Evolutionary conservation across 1,140 invertebrate genomes (phyloP), one percentile per base, ranked within the genome.

Genomic region (Trachymyrmex septentrionalis): DNA sequence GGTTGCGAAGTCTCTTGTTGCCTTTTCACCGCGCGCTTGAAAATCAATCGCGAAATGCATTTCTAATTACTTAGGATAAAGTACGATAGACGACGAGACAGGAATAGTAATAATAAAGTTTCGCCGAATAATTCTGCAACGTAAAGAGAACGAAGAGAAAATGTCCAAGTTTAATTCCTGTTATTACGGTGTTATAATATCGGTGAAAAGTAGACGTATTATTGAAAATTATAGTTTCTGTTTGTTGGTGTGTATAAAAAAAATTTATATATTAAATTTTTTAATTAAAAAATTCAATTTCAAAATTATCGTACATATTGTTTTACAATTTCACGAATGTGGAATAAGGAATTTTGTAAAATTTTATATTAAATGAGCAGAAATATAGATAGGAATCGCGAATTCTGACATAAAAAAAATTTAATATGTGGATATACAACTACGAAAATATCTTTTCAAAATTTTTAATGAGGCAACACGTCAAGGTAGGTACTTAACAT

Each of bases 1-100:
- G 10, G 12, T 73, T 19, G 19, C n/a, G 1, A 69, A 77, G 50
- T 44, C 9, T 27, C 77, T 69, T 7, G 10, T 61, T 73, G 63
- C 5, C 19, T 14, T 69, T 71, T 55, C 30, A 30, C 24, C 21
- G 38, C 30, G 50, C 24, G 16, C 21, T 57, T 59, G 21, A 81
- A 81, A 67, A 53, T 0, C 61, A 71, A 7, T 5, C 6, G 21
- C 24, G 19, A 82, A 19, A 30, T 30, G 12, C 19, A 72, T 72
- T 72, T 48, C 30, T 72, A 14, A 57, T 81, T 71, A 59, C 61
- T 82, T 72, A 21, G 24, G 1, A 57, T 59, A 57, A 71, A 71
- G 6, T 69, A 1, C 10, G 14, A 38, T 5, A 66, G n/a, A 66
- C 3, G 12, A 66, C 6, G n/a, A 38, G 19, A 30, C 27, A 14